Evolutionary conservation across 2,797 vertebrate genomes (phyloP).

Genomic region (Cetoscarus ocellatus): DNA sequence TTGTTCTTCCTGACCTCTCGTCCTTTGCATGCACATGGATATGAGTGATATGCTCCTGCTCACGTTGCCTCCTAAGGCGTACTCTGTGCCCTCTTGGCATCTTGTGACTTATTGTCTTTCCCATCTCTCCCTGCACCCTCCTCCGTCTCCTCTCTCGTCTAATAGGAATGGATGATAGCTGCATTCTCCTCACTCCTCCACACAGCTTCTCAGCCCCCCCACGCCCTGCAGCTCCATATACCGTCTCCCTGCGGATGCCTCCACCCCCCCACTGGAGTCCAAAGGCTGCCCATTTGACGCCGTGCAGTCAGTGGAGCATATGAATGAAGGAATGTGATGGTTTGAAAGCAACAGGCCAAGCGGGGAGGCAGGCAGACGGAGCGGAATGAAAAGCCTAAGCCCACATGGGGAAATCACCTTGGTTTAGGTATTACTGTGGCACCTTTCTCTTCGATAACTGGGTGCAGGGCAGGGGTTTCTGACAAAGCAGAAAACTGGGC

Average conservation of each 20-base stretch:
- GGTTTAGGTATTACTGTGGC: constrained; percentile 3
- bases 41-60: constrained; percentile 40
- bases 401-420: constrained; percentile 10
- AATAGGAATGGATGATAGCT: constrained; percentile 65
- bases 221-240: constrained; percentile 22
- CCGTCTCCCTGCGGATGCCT: constrained; percentile 30
- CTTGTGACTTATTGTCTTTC: constrained; percentile 50
- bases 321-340: constrained; percentile 51
- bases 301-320: constrained; percentile 47
- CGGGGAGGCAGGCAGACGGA: constrained; percentile 19
- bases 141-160: constrained; percentile 31
- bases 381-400: constrained; percentile 17
- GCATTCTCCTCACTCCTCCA: constrained; percentile 46
- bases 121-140: constrained; percentile 11
- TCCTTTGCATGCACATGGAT: constrained; percentile 13
- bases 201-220: constrained; percentile 27
- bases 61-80: constrained; percentile 11
- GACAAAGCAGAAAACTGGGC: not conserved
- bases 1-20: constrained; percentile 5
- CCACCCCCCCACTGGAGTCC: constrained; percentile 19
- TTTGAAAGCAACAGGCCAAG: constrained; percentile 26
- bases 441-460: not conserved
- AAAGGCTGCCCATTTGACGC: constrained; percentile 38
- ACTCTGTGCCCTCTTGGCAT: constrained; percentile 42
- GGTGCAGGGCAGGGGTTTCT: not conserved